Percentiles rank a stretch among this genome's conserved stretches.
These are phyloP conservation scores for Schmidtea mediterranea DNA, from an alignment of 1,140 invertebrate genomes.

Conservation along the genomic window DNA sequence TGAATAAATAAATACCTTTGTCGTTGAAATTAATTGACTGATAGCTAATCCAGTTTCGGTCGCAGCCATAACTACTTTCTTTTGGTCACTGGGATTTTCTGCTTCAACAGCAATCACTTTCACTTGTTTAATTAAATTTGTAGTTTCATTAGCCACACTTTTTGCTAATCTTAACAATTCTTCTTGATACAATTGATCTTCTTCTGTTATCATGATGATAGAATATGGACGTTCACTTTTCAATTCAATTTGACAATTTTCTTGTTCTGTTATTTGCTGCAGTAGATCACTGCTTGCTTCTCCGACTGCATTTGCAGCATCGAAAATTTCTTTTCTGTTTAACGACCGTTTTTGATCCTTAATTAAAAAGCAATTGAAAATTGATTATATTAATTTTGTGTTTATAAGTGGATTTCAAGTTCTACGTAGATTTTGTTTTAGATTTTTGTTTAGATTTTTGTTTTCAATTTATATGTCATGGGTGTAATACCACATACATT, in stretches of 20 bases:
- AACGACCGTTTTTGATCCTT: too few relatives aligned
- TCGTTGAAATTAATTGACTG: slow-evolving; percentile 81
- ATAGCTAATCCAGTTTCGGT: slow-evolving; percentile 85
- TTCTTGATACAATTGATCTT: slow-evolving; percentile 14
- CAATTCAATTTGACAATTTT: neutral
- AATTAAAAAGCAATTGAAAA: too few relatives aligned
- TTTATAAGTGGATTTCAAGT: too few relatives aligned
- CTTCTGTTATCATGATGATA: neutral
- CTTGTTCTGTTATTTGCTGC: neutral
- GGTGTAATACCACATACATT: too few relatives aligned
- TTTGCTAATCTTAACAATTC: slow-evolving; percentile 22
- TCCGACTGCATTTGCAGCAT: slow-evolving; percentile 1
- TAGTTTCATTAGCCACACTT: slow-evolving; percentile 26
- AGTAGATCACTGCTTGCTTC: slow-evolving; percentile 1
- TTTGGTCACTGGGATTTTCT: slow-evolving; percentile 49
- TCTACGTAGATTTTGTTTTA: too few relatives aligned
- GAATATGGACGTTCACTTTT: neutral
- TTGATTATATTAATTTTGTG: too few relatives aligned
- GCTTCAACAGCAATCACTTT: slow-evolving; percentile 49
- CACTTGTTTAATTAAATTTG: slow-evolving; percentile 25
- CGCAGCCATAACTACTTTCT: slow-evolving; percentile 67
- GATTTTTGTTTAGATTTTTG: too few relatives aligned
- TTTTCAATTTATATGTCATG: too few relatives aligned
- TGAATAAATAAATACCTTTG: slow-evolving; percentile 37
- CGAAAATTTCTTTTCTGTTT: slow-evolving; percentile 1